Evolutionary conservation across 2,888 invertebrate genomes (phyloP).

Genomic region (Phortica okadai): DNA sequence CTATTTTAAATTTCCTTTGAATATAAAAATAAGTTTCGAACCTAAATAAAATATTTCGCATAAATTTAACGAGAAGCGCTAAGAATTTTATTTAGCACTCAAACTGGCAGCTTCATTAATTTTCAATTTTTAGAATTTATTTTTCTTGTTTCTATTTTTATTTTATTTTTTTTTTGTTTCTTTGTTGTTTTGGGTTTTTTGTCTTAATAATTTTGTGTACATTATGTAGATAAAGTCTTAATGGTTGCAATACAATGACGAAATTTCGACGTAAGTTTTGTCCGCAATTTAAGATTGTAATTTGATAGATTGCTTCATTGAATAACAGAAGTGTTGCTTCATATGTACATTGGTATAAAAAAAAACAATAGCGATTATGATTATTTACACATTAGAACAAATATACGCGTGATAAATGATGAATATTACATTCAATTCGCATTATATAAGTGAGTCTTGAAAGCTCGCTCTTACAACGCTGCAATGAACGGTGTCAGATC

Average conservation of each 20-base stretch:
- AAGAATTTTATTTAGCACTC: conserved; percentile 1
- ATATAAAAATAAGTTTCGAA: conserved; percentile 53
- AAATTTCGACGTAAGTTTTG: too few relatives aligned
- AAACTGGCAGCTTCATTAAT: conserved; percentile 32
- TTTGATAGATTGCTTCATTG: background rate
- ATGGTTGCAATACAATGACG: background rate
- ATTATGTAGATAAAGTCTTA: conserved; percentile 8
- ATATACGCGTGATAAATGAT: conserved; percentile 10
- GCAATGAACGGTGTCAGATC: conserved; percentile 82
- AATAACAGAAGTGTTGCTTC: background rate
- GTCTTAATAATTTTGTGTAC: background rate
- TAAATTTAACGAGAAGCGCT: conserved; percentile 23
- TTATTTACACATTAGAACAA: conserved; percentile 28
- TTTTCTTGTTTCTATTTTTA: background rate
- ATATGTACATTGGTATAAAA: conserved; percentile 21
- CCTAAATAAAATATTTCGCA: conserved; percentile 45
- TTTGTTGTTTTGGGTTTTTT: background rate
- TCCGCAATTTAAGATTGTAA: background rate
- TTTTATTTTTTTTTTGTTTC: background rate
- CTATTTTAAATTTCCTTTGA: conserved; percentile 51
- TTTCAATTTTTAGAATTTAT: background rate
- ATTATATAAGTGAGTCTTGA: background rate
- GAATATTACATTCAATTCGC: background rate
- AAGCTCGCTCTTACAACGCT: conserved; percentile 58
- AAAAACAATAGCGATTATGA: conserved; percentile 10